Base-by-base conservation (phyloP, 1,140 invertebrate species). In the Leptinotarsa lineolata region DNA sequence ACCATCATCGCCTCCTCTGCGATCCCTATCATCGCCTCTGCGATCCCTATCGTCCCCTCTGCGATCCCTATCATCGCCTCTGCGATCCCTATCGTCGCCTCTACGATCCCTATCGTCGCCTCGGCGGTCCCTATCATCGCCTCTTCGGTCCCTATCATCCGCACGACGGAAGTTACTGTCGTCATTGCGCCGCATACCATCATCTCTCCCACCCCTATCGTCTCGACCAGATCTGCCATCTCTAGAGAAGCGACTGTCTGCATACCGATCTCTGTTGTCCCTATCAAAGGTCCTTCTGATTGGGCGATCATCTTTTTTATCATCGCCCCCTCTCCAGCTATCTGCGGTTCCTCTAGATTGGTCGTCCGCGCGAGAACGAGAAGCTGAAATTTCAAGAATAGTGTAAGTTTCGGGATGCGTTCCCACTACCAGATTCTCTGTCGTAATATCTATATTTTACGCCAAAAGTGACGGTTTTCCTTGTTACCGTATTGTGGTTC, bases 321-420 rank as follows among this genome's bases (percentile, higher is more conserved):
- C 74, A 15, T 58, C 72, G n/a, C 15, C 16, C n/a, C 48, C 48
- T 48, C 64, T 72, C 63, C 59, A 59, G 39, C 63, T 60, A 44
- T 66, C 74, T 3, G 70, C 15, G 4, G 70, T 69, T 4, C 66
- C 69, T n/a, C 58, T 48, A 2, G 48, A 48, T 20, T 24, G 46
- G 20, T 71, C 70, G 8, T 76, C 75, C 22, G 48, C 30, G 71
- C 65, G 66, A 24, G 73, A 71, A 63, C 64, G 70, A 70, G 66
- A 13, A 59, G 60, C 30, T 45, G 44, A n/a, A 68, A 54, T 13
- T n/a, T n/a, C n/a, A 39, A 2, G 30, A 39, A 39, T 39, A 30
- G 30, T n/a, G n/a, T n/a, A n/a, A n/a, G n/a, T n/a, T n/a, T n/a
- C n/a, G n/a, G n/a, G n/a, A n/a, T n/a, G n/a, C n/a, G n/a, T n/a